Conservation (phyloP, 2,113 vertebrate genomes). For the Ondatra zibethicus region DNA sequence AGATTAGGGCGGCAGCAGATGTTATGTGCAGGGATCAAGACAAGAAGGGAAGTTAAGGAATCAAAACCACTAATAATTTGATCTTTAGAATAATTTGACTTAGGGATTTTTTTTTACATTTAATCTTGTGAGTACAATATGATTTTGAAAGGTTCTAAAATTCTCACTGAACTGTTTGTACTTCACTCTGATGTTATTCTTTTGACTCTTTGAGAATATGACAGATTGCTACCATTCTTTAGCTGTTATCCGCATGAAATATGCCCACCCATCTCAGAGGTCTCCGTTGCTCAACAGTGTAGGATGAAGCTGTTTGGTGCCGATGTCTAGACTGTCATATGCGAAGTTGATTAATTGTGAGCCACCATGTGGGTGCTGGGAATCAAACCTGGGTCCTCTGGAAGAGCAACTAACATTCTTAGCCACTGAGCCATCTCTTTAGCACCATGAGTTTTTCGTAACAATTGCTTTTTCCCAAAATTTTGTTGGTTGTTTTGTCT, state of each 20-base stretch:
- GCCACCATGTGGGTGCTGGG: background rate
- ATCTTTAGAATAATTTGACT: constrained; percentile 29
- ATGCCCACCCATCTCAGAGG: background rate
- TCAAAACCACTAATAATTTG: background rate
- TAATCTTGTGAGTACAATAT: background rate
- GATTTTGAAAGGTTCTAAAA: constrained; percentile 1
- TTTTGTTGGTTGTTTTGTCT: background rate
- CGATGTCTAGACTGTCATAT: background rate
- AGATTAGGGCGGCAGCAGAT: background rate
- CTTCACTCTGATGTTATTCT: background rate
- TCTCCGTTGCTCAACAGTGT: background rate
- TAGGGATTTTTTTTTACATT: background rate
- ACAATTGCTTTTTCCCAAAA: background rate
- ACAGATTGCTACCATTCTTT: background rate
- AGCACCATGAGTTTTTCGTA: background rate
- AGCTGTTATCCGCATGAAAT: background rate
- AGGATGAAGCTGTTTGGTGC: no score
- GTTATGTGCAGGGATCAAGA: background rate
- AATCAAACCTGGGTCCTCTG: background rate
- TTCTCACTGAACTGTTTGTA: background rate
- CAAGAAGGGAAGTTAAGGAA: background rate
- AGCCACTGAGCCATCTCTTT: background rate
- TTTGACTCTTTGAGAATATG: background rate
- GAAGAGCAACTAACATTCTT: no score
- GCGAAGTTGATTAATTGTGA: background rate